Conservation (phyloP, 2,797 vertebrate species). For the Melanogrammus aeglefinus region DNA sequence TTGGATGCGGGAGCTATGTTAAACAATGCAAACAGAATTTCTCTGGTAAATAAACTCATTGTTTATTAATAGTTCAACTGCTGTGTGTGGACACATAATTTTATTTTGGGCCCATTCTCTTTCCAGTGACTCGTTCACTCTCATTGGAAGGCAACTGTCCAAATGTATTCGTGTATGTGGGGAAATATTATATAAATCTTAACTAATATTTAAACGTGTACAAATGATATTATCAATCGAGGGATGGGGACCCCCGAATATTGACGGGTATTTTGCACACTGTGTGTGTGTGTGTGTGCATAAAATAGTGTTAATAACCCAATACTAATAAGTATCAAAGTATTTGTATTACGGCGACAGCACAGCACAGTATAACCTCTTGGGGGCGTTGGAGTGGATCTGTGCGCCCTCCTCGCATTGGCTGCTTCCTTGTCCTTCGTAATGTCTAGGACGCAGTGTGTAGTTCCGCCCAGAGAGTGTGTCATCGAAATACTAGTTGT, state of each 20-base stretch:
- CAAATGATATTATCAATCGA: too few relatives aligned
- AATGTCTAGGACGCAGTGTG: constrained; percentile 61
- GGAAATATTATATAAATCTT: background rate
- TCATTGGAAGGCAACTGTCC: background rate
- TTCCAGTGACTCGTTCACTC: background rate
- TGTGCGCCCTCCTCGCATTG: constrained; percentile 32
- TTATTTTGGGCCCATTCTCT: background rate
- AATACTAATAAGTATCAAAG: background rate
- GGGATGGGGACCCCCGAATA: too few relatives aligned
- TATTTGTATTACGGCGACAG: background rate
- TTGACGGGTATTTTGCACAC: too few relatives aligned
- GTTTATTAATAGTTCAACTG: constrained; percentile 2
- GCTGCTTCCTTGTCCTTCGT: constrained; percentile 20
- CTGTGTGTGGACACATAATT: background rate
- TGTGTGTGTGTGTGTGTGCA: too few relatives aligned
- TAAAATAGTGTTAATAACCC: too few relatives aligned
- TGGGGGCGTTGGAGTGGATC: constrained; percentile 36
- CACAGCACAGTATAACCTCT: constrained; percentile 33
- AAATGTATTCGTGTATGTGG: background rate
- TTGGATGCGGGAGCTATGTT: constrained; percentile 68
- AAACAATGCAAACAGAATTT: constrained; percentile 68
- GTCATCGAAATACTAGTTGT: constrained; percentile 10
- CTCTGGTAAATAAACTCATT: constrained; percentile 61
- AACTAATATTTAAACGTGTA: too few relatives aligned
- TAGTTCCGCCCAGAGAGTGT: constrained; percentile 71